Conservation (phyloP, 2,888 invertebrate genomes). For the Drosophila parthenogenetica region DNA sequence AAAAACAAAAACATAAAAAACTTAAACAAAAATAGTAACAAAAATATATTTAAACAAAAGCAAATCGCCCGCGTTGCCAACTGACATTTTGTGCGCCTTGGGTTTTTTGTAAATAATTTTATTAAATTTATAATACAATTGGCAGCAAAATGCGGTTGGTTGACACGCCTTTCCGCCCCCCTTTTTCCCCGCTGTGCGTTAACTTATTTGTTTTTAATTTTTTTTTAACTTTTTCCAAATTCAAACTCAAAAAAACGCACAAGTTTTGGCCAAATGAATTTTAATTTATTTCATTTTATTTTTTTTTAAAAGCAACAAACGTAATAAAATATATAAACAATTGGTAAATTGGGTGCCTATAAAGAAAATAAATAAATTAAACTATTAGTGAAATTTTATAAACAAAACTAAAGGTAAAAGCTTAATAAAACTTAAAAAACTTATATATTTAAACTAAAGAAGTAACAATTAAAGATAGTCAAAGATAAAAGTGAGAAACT, state of each 20-base stretch:
- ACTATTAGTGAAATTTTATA: slow-evolving; percentile 84
- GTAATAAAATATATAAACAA: slow-evolving; percentile 63
- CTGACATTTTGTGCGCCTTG: slow-evolving; percentile 35
- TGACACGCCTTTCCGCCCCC: slow-evolving; percentile 24
- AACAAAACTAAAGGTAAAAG: slow-evolving; percentile 42
- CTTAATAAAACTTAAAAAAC: slow-evolving; percentile 41
- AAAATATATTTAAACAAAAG: slow-evolving; percentile 46
- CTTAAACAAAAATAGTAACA: slow-evolving; percentile 33
- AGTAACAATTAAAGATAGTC: slow-evolving; percentile 55
- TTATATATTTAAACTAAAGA: slow-evolving; percentile 72
- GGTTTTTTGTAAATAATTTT: slow-evolving; percentile 78
- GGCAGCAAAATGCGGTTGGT: slow-evolving; percentile 31
- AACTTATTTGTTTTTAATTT: slow-evolving; percentile 24
- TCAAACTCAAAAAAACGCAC: slow-evolving; percentile 52
- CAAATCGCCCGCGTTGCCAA: slow-evolving; percentile 27
- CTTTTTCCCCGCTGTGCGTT: slow-evolving; percentile 27
- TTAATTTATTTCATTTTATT: slow-evolving; percentile 31
- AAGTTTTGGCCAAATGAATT: slow-evolving; percentile 55
- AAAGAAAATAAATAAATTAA: slow-evolving; percentile 76
- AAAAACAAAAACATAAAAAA: slow-evolving; percentile 54
- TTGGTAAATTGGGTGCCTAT: slow-evolving; percentile 85
- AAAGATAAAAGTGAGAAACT: slow-evolving; percentile 51
- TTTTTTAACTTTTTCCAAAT: slow-evolving; percentile 25
- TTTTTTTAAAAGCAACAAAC: slow-evolving; percentile 34
- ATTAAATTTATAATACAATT: slow-evolving; percentile 73